Percentiles rank a stretch among this genome's conserved stretches.
phyloP scores from a whole-genome alignment of 2,113 vertebrate genomes.

The Dendropsophus ebraccatus region DNA sequence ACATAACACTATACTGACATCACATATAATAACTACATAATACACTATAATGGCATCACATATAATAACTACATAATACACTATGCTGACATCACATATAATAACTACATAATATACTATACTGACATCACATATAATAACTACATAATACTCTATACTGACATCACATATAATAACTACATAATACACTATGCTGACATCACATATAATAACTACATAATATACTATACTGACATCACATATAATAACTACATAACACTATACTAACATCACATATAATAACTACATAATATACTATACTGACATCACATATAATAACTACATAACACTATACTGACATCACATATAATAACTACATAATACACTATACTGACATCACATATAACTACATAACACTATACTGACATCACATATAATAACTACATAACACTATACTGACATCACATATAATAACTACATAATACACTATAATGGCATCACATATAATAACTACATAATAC shows the following conservation, averaged over 20 bases:
- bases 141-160: neutral
- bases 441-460: neutral
- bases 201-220: neutral
- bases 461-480: neutral
- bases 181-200: neutral
- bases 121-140: neutral
- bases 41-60: too few relatives aligned
- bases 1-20: too few relatives aligned
- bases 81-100: too few relatives aligned
- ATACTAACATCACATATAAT: too few relatives aligned
- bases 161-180: neutral
- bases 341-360: neutral
- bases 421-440: too few relatives aligned
- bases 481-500: neutral
- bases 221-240: neutral
- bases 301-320: neutral
- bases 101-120: neutral
- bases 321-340: neutral
- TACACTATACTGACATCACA: neutral
- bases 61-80: too few relatives aligned
- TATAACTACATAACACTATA: neutral
- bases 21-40: too few relatives aligned
- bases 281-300: neutral
- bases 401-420: neutral
- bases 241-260: neutral